Evolutionary conservation across 1,140 invertebrate species (phyloP).

Genomic region (Leptopilina boulardi): DNA sequence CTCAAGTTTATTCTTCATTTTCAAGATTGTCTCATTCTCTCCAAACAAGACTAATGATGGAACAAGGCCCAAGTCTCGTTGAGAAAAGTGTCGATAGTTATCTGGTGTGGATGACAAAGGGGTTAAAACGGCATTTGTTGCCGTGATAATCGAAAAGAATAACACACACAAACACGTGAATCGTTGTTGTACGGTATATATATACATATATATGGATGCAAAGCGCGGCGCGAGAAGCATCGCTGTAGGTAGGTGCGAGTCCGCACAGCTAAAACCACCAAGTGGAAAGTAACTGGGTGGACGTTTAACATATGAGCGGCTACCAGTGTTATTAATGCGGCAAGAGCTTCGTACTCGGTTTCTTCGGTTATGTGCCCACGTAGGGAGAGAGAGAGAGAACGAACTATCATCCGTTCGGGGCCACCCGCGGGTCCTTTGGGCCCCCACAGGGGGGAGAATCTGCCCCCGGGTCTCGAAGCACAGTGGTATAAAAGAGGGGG

Average conservation of each 20-base stretch:
- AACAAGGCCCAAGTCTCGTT: not conserved
- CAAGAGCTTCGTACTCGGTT: conserved; percentile 67
- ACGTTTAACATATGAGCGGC: conserved; percentile 76
- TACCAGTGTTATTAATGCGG: conserved; percentile 76
- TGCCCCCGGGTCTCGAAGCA: conserved; percentile 44
- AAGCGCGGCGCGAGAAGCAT: conserved; percentile 12
- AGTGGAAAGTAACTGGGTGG: conserved; percentile 66
- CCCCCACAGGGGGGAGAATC: conserved; percentile 35
- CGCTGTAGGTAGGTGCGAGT: conserved; percentile 50
- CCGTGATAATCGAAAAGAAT: no score
- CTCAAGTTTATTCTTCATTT: not conserved
- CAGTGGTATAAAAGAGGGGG: conserved; percentile 25
- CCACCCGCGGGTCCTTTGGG: conserved; percentile 67
- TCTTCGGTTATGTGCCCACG: conserved; percentile 53
- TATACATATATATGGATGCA: no score
- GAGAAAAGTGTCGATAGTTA: conserved; percentile 20
- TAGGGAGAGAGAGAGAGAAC: conserved; percentile 31
- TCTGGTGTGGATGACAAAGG: not conserved
- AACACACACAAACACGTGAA: conserved; percentile 34
- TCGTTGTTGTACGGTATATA: conserved; percentile 41
- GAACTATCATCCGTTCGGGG: conserved; percentile 48
- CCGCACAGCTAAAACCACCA: conserved; percentile 41
- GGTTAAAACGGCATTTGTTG: conserved; percentile 29
- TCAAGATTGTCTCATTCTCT: not conserved
- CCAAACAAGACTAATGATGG: not conserved